A percentile compares a stretch with the other conserved stretches of the same genome.
These are phyloP conservation scores for Stenotaenia linearis DNA, from an alignment of 2,888 invertebrate genomes.

Conservation along the genomic window DNA sequence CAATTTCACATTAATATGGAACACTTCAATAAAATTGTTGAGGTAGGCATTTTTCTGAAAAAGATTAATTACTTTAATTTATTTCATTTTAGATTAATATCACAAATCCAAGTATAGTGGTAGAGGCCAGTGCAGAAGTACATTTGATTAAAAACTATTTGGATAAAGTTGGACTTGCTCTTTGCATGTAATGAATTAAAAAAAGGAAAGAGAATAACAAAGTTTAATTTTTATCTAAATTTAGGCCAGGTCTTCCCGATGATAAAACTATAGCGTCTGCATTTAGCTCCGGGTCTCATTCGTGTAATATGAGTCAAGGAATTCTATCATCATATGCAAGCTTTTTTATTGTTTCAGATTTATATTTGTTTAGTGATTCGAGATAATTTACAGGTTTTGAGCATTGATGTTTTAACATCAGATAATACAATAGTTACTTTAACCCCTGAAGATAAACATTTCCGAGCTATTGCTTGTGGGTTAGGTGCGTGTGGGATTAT, in stretches of 20 bases:
- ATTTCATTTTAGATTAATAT: background rate
- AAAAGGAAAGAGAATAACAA: background rate
- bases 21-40: background rate
- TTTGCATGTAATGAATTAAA: background rate
- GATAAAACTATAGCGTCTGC: background rate
- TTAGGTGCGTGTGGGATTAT: slow-evolving; percentile 6
- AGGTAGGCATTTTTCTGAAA: background rate
- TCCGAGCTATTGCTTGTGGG: background rate
- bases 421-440: background rate
- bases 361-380: no score
- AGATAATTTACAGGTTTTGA: background rate
- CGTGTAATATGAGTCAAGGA: background rate
- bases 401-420: background rate
- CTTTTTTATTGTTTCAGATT: background rate
- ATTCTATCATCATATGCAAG: background rate
- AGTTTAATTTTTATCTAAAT: no score
- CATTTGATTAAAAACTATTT: background rate
- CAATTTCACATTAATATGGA: background rate
- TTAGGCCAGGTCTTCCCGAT: background rate
- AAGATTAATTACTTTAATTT: background rate
- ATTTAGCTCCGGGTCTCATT: background rate
- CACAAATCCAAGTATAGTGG: background rate
- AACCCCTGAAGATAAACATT: background rate
- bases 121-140: background rate
- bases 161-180: slow-evolving; percentile 6